Evolutionary conservation across 2,797 vertebrate species (phyloP).

Genomic region (Pogoniulus pusillus): DNA sequence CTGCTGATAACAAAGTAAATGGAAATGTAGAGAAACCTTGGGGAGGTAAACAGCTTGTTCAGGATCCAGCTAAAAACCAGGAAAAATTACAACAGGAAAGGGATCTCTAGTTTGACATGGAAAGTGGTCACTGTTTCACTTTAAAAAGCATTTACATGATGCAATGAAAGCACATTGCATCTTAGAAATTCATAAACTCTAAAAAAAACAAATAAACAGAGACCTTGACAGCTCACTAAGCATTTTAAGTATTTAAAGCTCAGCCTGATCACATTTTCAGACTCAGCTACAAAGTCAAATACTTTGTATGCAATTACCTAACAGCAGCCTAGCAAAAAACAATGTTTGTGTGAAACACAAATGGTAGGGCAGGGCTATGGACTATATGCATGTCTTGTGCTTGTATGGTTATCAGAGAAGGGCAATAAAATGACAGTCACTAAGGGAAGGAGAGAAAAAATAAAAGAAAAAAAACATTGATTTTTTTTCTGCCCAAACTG

Average conservation of each 20-base stretch:
- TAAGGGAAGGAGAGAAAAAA: not conserved
- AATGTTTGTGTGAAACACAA: conserved; percentile 16
- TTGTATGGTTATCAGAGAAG: conserved; percentile 6
- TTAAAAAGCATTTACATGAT: not conserved
- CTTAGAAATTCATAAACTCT: conserved; percentile 6
- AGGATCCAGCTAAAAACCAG: conserved; percentile 42
- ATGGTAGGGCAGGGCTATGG: not conserved
- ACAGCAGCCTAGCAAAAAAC: not conserved
- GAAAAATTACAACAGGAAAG: conserved; percentile 17
- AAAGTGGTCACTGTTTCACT: not conserved
- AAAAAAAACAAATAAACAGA: not conserved
- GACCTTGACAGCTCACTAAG: not conserved
- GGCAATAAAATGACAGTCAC: not conserved
- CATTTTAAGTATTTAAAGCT: not conserved
- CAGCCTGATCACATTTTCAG: not conserved
- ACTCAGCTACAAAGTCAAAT: not conserved
- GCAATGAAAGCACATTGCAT: not conserved
- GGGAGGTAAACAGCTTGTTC: conserved; percentile 71
- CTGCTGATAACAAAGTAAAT: conserved; percentile 75
- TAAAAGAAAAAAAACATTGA: not conserved
- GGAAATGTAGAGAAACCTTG: conserved; percentile 64
- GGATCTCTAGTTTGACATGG: not conserved
- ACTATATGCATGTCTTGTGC: not conserved
- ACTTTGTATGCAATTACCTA: conserved; percentile 14
- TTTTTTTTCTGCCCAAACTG: conserved; percentile 15